phyloP scores from a whole-genome alignment of 2,113 vertebrate genomes.

The Haplochromis vanheusdeni region DNA sequence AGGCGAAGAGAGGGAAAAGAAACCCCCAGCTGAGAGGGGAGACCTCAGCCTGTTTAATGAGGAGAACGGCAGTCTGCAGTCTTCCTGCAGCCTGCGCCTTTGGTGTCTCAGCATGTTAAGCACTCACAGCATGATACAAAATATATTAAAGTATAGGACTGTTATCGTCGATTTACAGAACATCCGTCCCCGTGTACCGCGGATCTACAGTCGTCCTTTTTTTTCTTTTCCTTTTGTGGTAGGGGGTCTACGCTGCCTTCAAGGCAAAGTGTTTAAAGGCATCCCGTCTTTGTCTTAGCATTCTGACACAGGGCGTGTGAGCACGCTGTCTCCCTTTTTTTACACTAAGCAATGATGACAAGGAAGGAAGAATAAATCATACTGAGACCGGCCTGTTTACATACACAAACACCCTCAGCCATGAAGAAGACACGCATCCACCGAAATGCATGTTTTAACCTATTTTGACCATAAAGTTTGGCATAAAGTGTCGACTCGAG shows the following conservation, averaged over 20 bases:
- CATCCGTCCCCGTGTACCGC: conserved; percentile 57
- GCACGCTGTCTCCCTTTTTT: neutral
- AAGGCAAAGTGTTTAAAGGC: conserved; percentile 38
- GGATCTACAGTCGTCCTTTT: conserved; percentile 46
- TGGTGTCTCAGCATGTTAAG: conserved; percentile 82
- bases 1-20: conserved; percentile 49
- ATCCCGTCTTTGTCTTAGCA: conserved; percentile 41
- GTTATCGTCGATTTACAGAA: conserved; percentile 77
- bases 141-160: conserved; percentile 73
- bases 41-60: conserved; percentile 79
- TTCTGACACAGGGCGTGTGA: conserved; percentile 23
- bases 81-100: conserved; percentile 71
- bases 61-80: conserved; percentile 73
- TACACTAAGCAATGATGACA: conserved; percentile 24
- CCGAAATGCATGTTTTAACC: neutral
- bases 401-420: neutral
- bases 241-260: conserved; percentile 31
- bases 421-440: neutral
- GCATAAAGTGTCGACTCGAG: neutral
- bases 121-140: conserved; percentile 80
- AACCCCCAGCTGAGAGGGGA: conserved; percentile 68
- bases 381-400: conserved; percentile 21
- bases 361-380: conserved; percentile 21
- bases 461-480: neutral
- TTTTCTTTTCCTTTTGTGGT: conserved; percentile 35